phyloP scores from a whole-genome alignment of 1,140 invertebrate species.

The Brachionus paranguensis region DNA sequence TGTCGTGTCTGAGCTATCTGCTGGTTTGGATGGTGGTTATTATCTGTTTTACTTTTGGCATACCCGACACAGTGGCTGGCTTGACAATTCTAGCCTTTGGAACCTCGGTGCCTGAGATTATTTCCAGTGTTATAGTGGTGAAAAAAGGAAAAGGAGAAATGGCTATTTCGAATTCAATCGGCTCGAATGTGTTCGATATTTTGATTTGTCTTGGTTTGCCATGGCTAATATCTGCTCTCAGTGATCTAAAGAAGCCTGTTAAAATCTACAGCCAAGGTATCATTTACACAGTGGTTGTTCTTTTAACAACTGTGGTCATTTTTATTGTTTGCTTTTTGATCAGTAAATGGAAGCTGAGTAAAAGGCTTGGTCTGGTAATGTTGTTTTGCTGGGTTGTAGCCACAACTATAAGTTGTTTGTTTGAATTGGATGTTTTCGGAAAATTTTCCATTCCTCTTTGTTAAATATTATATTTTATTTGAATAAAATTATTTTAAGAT shows the following conservation, averaged over 20 bases:
- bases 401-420: slow-evolving; percentile 48
- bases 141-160: slow-evolving; percentile 56
- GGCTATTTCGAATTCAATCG: slow-evolving; percentile 55
- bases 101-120: slow-evolving; percentile 58
- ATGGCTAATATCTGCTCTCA: slow-evolving; percentile 44
- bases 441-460: slow-evolving; percentile 45
- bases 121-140: slow-evolving; percentile 58
- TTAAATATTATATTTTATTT: slow-evolving; percentile 1
- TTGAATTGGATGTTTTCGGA: slow-evolving; percentile 52
- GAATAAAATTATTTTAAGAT: too few species aligned
- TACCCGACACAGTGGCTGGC: slow-evolving; percentile 56
- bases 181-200: slow-evolving; percentile 55
- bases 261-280: slow-evolving; percentile 45
- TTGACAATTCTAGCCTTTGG: slow-evolving; percentile 58
- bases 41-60: slow-evolving; percentile 44
- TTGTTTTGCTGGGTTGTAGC: slow-evolving; percentile 47
- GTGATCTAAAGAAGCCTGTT: background rate
- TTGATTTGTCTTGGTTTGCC: slow-evolving; percentile 53
- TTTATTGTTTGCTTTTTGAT: slow-evolving; percentile 45
- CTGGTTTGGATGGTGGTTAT: slow-evolving; percentile 79
- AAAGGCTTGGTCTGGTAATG: slow-evolving; percentile 45
- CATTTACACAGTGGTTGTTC: slow-evolving; percentile 47
- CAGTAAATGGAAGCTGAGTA: slow-evolving; percentile 47
- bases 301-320: slow-evolving; percentile 49
- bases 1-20: slow-evolving; percentile 74